Base-by-base conservation (phyloP, 2,888 invertebrate species). In the Caenorhabditis panamensis region DNA sequence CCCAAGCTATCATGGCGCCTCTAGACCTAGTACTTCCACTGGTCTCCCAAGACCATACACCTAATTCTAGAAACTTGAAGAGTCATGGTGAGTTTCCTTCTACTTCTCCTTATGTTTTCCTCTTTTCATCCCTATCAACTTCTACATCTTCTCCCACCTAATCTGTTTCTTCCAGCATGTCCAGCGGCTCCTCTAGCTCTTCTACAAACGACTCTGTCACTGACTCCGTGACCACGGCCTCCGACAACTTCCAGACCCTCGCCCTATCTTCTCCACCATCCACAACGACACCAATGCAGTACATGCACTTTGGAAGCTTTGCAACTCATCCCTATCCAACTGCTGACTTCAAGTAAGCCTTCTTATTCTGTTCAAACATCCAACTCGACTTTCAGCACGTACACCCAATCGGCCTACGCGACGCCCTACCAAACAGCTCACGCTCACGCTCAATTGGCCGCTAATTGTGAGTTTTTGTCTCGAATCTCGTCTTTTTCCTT, bases 131-230 rank as follows among this genome's bases (percentile, higher is more conserved):
- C 24, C 9, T 22, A 18, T 22, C 54, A n/a, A 26, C 26, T 18
- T 51, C 44, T 59, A 24, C 24, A 20, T 26, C 54, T 24, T n/a
- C n/a, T n/a, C n/a, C n/a, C 22, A 4, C n/a, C 22, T 8, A 3
- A n/a, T n/a, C n/a, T n/a, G n/a, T n/a, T n/a, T 37, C 18, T 37
- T 58, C 36, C 37, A 63, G 64, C 13, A 82, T 82, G 82, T 84
- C 84, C n/a, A 69, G 73, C 56, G 69, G 75, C 16, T 69, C 82
- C 22, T 76, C 84, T 24, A 71, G 56, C 24, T 71, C 67, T 13
- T 67, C 75, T 4, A 67, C 79, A 1, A 62, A 51, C 53, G 71
- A 54, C n/a, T 64, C 61, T 6, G 59, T 49, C 28, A 22, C 71
- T 20, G 67, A 80, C 28, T 53, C 71, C 9, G 58, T 58, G 20